These are phyloP conservation scores for Agrilus mali DNA, from an alignment of 2,888 invertebrate genomes.

Conservation along the genomic window DNA sequence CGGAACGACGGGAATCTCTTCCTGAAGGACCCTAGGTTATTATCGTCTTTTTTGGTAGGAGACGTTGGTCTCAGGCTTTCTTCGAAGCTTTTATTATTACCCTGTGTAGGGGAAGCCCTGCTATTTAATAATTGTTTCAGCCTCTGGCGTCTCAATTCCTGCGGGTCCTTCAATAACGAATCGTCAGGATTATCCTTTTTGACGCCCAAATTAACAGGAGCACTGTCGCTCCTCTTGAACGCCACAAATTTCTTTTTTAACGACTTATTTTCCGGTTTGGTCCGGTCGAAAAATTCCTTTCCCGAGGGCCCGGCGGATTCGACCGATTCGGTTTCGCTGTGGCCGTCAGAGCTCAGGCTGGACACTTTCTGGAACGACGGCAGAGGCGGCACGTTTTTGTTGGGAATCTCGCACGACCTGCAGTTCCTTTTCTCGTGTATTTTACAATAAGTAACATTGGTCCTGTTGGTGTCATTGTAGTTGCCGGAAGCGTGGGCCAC, in stretches of 20 bases:
- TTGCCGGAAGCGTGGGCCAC: conserved; percentile 65
- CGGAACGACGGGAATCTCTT: too few relatives aligned
- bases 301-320: conserved; percentile 34
- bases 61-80: too few relatives aligned
- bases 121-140: conserved; percentile 9
- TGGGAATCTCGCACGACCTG: conserved; percentile 1
- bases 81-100: not conserved
- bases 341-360: conserved; percentile 51
- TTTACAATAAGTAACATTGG: too few relatives aligned
- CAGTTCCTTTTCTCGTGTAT: conserved; percentile 2
- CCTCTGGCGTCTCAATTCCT: conserved; percentile 7
- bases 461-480: conserved; percentile 21
- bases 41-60: too few relatives aligned
- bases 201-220: too few relatives aligned
- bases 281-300: not conserved
- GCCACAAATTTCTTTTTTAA: conserved; percentile 1
- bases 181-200: conserved; percentile 3
- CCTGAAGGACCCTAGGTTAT: too few relatives aligned
- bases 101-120: not conserved
- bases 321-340: conserved; percentile 53
- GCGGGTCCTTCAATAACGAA: not conserved
- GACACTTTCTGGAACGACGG: conserved; percentile 37
- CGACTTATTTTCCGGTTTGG: too few relatives aligned
- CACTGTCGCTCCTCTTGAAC: not conserved
- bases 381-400: conserved; percentile 32